phyloP scores from a whole-genome alignment of 1,140 invertebrate species.

The Gonatopus flavifemur region DNA sequence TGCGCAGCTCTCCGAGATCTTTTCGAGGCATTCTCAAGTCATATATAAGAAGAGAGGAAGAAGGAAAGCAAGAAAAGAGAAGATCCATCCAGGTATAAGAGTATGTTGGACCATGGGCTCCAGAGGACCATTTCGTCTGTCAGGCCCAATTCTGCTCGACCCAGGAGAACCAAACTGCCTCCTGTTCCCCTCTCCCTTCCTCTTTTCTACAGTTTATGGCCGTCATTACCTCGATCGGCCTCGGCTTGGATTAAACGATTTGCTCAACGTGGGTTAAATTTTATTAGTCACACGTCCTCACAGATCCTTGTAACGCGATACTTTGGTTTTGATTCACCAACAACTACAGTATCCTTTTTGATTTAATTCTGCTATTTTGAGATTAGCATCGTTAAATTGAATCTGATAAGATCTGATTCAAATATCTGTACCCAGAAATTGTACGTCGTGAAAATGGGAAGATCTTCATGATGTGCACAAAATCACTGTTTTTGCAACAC shows the following conservation, averaged over 20 bases:
- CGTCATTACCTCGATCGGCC: slow-evolving; percentile 47
- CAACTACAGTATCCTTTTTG: too few relatives aligned
- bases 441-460: too few relatives aligned
- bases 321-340: too few relatives aligned
- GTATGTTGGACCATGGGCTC: slow-evolving; percentile 34
- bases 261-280: slow-evolving; percentile 40
- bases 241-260: slow-evolving; percentile 47
- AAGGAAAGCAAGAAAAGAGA: slow-evolving; percentile 14
- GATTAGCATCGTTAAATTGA: too few relatives aligned
- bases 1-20: too few relatives aligned
- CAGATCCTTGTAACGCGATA: too few relatives aligned
- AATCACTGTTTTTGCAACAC: too few relatives aligned
- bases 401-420: too few relatives aligned
- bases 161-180: slow-evolving; percentile 18
- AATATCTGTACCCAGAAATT: too few relatives aligned
- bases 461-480: too few relatives aligned
- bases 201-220: slow-evolving; percentile 42
- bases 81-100: slow-evolving; percentile 34
- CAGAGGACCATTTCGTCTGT: slow-evolving; percentile 44
- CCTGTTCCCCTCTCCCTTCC: background rate
- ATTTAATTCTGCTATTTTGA: too few relatives aligned
- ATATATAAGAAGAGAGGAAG: slow-evolving; percentile 9
- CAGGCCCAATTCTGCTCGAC: slow-evolving; percentile 45
- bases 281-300: slow-evolving; percentile 34
- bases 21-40: slow-evolving; percentile 33